A percentile compares a stretch with the other conserved stretches of the same genome.
Evolutionary conservation across 2,797 vertebrate genomes (phyloP).

Genomic region (Percopsis omiscomaycus): DNA sequence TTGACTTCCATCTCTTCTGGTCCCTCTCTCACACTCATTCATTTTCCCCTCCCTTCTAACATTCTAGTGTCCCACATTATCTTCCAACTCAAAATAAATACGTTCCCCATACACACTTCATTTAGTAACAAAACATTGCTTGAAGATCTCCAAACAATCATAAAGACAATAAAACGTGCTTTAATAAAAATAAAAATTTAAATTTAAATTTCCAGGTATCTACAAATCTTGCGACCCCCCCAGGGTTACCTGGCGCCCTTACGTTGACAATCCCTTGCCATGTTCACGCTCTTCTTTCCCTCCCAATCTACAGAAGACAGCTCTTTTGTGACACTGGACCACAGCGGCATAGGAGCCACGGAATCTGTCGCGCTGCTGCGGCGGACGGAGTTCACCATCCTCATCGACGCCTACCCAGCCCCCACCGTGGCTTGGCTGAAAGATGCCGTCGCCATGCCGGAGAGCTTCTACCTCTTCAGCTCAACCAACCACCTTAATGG

Average conservation of each 20-base stretch:
- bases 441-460: slow-evolving; percentile 74
- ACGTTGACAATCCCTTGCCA: slow-evolving; percentile 1
- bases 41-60: slow-evolving; percentile 8
- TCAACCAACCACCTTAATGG: slow-evolving; percentile 62
- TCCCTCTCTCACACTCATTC: not conserved
- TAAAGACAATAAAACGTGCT: no score
- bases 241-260: not conserved
- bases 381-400: slow-evolving; percentile 87
- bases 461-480: slow-evolving; percentile 59
- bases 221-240: not conserved
- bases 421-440: slow-evolving; percentile 90
- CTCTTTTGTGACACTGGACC: slow-evolving; percentile 85
- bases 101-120: no score
- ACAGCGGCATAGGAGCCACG: slow-evolving; percentile 78
- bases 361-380: slow-evolving; percentile 86
- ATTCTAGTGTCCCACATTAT: not conserved
- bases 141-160: no score
- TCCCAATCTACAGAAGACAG: slow-evolving; percentile 73
- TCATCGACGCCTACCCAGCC: slow-evolving; percentile 83
- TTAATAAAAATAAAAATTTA: no score
- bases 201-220: not conserved
- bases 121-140: no score
- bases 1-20: slow-evolving; percentile 45
- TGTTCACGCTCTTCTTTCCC: not conserved
- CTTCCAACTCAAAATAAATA: not conserved